phyloP scores from a whole-genome alignment of 1,140 invertebrate species.

The Drosophila nebulosa region DNA sequence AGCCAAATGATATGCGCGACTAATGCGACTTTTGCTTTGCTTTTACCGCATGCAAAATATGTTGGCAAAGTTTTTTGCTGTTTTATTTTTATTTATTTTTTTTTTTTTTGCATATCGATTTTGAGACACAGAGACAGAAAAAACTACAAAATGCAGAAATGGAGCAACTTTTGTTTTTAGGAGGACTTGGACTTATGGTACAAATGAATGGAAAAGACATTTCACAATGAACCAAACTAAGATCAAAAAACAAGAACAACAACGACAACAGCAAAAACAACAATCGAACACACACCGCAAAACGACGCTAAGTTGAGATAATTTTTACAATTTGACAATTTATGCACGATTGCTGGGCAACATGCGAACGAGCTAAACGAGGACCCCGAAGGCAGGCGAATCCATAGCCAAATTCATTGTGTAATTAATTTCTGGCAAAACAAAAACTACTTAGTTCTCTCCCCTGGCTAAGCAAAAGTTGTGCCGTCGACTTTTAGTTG shows the following conservation, averaged over 20 bases:
- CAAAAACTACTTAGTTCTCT: slow-evolving; percentile 44
- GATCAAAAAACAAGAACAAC: slow-evolving; percentile 15
- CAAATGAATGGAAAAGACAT: slow-evolving; percentile 68
- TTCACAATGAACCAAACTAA: slow-evolving; percentile 58
- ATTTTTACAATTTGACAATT: slow-evolving; percentile 79
- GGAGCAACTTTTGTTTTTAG: slow-evolving; percentile 44
- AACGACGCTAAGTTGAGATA: slow-evolving; percentile 71
- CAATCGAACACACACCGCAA: neutral
- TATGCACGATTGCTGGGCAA: slow-evolving; percentile 66
- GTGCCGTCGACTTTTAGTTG: neutral
- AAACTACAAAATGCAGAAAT: slow-evolving; percentile 52
- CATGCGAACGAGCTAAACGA: slow-evolving; percentile 30
- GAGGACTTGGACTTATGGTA: slow-evolving; percentile 42
- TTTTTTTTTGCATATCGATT: slow-evolving; percentile 69
- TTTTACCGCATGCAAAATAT: slow-evolving; percentile 65
- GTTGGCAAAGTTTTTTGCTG: slow-evolving; percentile 30
- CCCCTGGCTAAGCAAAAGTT: slow-evolving; percentile 12
- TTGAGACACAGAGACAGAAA: slow-evolving; percentile 26
- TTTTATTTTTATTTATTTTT: slow-evolving; percentile 23
- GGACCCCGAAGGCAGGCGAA: slow-evolving; percentile 1
- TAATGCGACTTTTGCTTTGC: slow-evolving; percentile 60
- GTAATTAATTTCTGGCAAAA: slow-evolving; percentile 68
- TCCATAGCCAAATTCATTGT: slow-evolving; percentile 46
- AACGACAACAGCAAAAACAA: too few species aligned
- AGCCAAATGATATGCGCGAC: slow-evolving; percentile 63